Conservation (phyloP, 1,140 invertebrate species). For the Olivierus martensii region DNA sequence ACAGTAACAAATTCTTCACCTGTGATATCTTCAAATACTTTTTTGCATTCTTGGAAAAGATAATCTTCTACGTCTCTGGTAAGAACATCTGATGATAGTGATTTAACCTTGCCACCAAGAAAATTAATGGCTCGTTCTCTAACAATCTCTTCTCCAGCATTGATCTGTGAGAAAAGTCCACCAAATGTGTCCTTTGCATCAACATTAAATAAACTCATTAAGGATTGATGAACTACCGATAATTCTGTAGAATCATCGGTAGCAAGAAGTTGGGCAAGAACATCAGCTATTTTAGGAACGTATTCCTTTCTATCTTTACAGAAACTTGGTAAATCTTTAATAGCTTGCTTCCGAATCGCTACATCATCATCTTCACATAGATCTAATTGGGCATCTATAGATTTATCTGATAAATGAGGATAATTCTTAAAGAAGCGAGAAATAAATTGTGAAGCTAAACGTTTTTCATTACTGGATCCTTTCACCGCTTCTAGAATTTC, state of each 20-base stretch:
- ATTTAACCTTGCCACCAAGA: conserved; percentile 64
- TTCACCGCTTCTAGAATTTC: conserved; percentile 74
- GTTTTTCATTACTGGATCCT: conserved; percentile 74
- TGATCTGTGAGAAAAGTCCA: conserved; percentile 75
- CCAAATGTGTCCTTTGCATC: conserved; percentile 53
- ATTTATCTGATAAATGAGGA: conserved; percentile 62
- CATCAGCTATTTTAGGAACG: conserved; percentile 76
- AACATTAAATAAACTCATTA: conserved; percentile 46
- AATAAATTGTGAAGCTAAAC: conserved; percentile 87
- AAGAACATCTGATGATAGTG: conserved; percentile 57
- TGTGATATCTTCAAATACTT: conserved; percentile 66
- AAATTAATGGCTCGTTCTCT: conserved; percentile 81
- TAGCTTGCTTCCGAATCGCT: conserved; percentile 83
- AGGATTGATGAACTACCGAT: conserved; percentile 55
- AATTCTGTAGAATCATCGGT: conserved; percentile 68
- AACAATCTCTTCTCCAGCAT: conserved; percentile 50
- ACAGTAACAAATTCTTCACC: conserved; percentile 83
- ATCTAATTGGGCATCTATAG: conserved; percentile 83
- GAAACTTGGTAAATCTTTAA: conserved; percentile 76
- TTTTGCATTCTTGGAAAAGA: conserved; percentile 70
- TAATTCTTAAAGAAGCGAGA: conserved; percentile 88
- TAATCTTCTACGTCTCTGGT: conserved; percentile 76
- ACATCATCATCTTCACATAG: conserved; percentile 92
- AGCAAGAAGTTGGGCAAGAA: conserved; percentile 76
- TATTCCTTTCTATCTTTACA: conserved; percentile 73